phyloP scores from a whole-genome alignment of 2,113 vertebrate species.

The Semnopithecus entellus region DNA sequence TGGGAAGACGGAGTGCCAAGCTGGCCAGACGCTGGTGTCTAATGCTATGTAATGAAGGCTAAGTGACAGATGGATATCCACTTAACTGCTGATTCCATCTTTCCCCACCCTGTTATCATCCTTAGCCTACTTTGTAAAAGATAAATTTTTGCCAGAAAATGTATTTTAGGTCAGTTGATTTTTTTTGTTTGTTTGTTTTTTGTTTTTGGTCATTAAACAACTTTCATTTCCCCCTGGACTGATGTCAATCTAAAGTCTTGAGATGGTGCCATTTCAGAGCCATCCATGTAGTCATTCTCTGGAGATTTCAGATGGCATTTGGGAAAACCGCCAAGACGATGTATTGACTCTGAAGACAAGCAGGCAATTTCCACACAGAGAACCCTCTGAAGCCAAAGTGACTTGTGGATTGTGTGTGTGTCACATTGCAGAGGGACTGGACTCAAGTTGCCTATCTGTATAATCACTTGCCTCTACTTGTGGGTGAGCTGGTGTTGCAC shows the following conservation, averaged over 20 bases:
- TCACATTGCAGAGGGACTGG: not conserved
- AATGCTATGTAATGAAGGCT: slow-evolving; percentile 30
- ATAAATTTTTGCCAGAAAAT: slow-evolving; percentile 45
- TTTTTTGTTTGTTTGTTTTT: not conserved
- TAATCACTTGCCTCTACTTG: not conserved
- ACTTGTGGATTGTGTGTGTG: not conserved
- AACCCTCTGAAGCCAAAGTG: not conserved
- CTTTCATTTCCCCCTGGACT: not conserved
- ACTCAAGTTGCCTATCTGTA: not conserved
- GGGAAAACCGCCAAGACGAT: not conserved
- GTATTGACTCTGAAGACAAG: not conserved
- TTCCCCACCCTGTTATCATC: slow-evolving; percentile 62
- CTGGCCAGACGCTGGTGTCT: slow-evolving; percentile 61
- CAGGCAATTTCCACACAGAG: not conserved
- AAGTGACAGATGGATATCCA: slow-evolving; percentile 48
- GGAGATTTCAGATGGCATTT: not conserved
- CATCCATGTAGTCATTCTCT: not conserved
- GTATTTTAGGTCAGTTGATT: slow-evolving; percentile 36
- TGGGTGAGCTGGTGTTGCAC: not conserved
- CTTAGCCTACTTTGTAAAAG: not conserved
- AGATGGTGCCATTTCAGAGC: not conserved
- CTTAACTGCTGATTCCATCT: slow-evolving; percentile 53
- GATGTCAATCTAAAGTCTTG: slow-evolving; percentile 32
- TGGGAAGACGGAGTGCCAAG: slow-evolving; percentile 50
- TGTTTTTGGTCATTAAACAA: not conserved